Base-by-base conservation (phyloP, 2,797 vertebrate species). In the Crypturellus tataupa region DNA sequence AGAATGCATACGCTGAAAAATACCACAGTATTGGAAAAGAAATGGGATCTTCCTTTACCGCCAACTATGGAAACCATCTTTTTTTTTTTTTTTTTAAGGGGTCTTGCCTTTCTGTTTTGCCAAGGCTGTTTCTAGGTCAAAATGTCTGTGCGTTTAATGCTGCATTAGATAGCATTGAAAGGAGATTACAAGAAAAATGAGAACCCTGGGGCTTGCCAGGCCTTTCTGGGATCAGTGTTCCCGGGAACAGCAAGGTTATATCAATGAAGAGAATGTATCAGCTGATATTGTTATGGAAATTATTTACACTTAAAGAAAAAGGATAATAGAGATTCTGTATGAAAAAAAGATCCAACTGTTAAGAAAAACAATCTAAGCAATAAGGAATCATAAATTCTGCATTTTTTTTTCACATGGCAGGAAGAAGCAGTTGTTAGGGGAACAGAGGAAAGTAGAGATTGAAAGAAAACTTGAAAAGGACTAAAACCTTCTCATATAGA, bases 161-260 rank as follows among this genome's bases (percentile, higher is more conserved):
- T 79, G 80, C 78, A 92, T 96, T 78, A 92, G 81, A 80, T 95
- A 81, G 73, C 87, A 94, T 64, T 82, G 89, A 94, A 96, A 87
- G 94, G 83, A 94, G 93, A 92, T 93, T 78, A 86, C 69, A 95
- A 94, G 90, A 95, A 92, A 96, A 94, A 95, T 92, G 81, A 93
- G 90, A 95, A 89, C 67, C 86, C 85, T 89, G 83, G 42, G 84
- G 83, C 91, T 77, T 87, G 78, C 67, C 91, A 95, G 93, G 72
- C 29, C 80, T 72, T 94, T 87, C 84, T 73, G 51, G 94, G 42
- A 94, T 85, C 94, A 87, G 81, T 59, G 47, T 80, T 93, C 86
- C 80, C 87, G 63, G 82, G 73, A 85, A 85, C 90, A 70, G 67
- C 84, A 88, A 96, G 69, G 80, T 93, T 89, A 71, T 91, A 91